A percentile compares a stretch with the other conserved stretches of the same genome.
Evolutionary conservation across 2,113 vertebrate genomes (phyloP).

Genomic region (Dolichallabes microphthalmus): DNA sequence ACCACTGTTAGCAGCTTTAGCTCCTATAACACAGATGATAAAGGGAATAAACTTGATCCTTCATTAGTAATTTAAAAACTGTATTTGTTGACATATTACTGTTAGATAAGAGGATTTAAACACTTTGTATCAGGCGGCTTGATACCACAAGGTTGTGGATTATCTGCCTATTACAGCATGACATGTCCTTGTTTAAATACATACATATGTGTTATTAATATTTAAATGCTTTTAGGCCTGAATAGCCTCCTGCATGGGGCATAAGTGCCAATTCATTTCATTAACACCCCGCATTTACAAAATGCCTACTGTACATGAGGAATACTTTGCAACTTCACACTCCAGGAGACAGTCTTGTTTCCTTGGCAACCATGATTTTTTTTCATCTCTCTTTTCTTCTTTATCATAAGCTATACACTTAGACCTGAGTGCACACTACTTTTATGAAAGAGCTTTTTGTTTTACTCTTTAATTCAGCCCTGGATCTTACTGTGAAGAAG

Average conservation of each 20-base stretch:
- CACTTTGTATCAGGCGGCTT: background rate
- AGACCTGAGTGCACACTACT: conserved; percentile 7
- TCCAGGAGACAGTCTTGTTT: conserved; percentile 66
- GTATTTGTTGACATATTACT: background rate
- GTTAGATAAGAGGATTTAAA: background rate
- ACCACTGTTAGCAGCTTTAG: background rate
- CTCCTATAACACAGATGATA: background rate
- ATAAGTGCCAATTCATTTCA: conserved; percentile 36
- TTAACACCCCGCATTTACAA: conserved; percentile 46
- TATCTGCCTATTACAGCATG: background rate
- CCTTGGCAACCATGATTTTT: conserved; percentile 70
- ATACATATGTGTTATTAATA: background rate
- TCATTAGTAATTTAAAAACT: background rate
- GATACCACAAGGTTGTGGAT: background rate
- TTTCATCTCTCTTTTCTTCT: conserved; percentile 37
- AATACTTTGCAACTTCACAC: conserved; percentile 57
- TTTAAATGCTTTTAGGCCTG: background rate
- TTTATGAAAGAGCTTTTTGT: conserved; percentile 8
- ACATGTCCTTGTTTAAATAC: background rate
- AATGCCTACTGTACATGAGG: conserved; percentile 53
- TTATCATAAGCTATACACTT: conserved; percentile 42
- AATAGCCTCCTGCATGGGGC: background rate
- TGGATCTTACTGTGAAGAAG: background rate
- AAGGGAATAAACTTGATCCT: background rate
- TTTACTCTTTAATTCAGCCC: background rate